Base-by-base conservation (phyloP, 30 jellyfish, hydroid and myxozoan genomes). In the Pelagia noctiluca region DNA sequence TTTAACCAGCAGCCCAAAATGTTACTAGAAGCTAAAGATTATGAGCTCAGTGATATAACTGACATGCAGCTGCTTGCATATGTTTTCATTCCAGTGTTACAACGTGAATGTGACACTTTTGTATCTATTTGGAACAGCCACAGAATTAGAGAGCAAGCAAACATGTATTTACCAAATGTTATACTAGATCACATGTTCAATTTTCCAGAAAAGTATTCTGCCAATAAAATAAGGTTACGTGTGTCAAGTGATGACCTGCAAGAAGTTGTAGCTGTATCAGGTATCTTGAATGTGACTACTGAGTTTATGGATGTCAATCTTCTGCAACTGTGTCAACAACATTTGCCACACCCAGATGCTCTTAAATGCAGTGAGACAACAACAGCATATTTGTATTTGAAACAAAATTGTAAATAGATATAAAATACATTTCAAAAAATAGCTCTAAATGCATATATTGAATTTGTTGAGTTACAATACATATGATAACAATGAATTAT, bases 61-160 rank as follows among this genome's bases (percentile, higher is more conserved):
- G 84, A 71, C 84, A 71, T 76, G 84, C 42, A 71, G 71, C 19
- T 71, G 76, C 85, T 42, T 11, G 85, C 78, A 16, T 73, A 0
- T 50, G 38, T 42, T 29, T 73, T 19, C 78, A 66, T 66, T 32
- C 79, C 79, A 22, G 62, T 66, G 47, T 18, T 66, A 18, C 79
- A 66, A 66, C 57, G 62, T 23, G 79, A 48, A 49, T 73, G 71
- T 42, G 72, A 73, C 73, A 73, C 37, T 35, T 73, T 48, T 48
- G 50, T 73, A 10, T 2, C 1, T 3, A 29, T 73, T 25, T 73
- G 85, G 85, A 73, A 73, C 72, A 2, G 38, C 8, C 85, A 73
- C 22, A 24, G 85, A 50, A 48, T 73, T 49, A 25, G 73, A 5
- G 73, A 48, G 25, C 85, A 73, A 35, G 60, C 49, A 73, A 30